Percentiles rank a stretch among this genome's conserved stretches.
Conservation (phyloP, 2,113 vertebrate species). For the Ctenodactylus gundi region DNA sequence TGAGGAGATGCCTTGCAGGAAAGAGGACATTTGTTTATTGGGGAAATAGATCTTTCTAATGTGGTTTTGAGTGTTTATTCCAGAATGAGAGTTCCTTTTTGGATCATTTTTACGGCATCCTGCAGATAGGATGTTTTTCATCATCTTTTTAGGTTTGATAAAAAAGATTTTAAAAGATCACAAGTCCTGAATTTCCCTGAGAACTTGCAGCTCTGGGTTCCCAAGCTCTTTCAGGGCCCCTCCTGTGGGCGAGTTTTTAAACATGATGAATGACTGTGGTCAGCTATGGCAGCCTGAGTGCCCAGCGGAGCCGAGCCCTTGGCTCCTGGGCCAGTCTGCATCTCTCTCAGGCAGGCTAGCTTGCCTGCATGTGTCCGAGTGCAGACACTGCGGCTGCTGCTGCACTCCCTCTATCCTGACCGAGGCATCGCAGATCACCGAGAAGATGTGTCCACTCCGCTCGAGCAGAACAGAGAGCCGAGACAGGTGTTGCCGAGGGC, state of each 20-base stretch:
- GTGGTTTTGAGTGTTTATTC: neutral
- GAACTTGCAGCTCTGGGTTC: neutral
- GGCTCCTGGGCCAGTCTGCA: neutral
- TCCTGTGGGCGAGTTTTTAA: constrained; percentile 47
- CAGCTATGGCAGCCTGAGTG: neutral
- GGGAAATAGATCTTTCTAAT: neutral
- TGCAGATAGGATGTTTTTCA: constrained; percentile 2
- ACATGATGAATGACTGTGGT: constrained; percentile 65
- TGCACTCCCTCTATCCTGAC: constrained; percentile 48
- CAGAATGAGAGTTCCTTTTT: neutral
- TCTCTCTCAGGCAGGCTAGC: neutral
- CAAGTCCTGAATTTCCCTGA: constrained; percentile 9
- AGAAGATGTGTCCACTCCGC: constrained; percentile 67
- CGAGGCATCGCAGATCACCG: constrained; percentile 69
- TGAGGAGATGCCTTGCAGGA: neutral
- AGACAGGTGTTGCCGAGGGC: constrained; percentile 39
- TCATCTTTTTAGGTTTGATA: neutral
- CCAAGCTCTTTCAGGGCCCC: neutral
- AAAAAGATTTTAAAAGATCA: neutral
- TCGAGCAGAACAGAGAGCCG: constrained; percentile 8
- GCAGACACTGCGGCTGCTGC: constrained; percentile 60
- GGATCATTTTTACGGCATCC: neutral
- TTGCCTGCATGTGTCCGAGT: neutral
- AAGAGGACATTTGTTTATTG: neutral
- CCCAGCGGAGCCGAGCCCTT: neutral